Base-by-base conservation (phyloP, 2,888 invertebrate species). In the Diabrotica balteata region DNA sequence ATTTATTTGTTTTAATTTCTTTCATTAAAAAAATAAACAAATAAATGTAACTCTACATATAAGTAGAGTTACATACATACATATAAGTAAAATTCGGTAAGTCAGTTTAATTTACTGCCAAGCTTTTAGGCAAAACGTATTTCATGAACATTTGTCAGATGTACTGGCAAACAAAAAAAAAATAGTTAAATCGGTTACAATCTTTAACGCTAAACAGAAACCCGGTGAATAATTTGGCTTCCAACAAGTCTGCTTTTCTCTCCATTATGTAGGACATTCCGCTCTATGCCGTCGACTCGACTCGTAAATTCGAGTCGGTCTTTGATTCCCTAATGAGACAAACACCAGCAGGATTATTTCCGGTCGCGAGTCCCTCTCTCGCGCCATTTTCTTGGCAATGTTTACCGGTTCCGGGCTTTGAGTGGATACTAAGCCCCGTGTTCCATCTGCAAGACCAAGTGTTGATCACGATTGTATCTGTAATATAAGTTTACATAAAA, bases 241-340 rank as follows among this genome's bases (percentile, higher is more conserved):
- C 58, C 59, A 64, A 64, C 62, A 67, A 54, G 59, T 63, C 45
- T 54, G 47, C 53, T 22, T 32, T 47, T 47, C 47, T 58, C 47
- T 62, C 43, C 59, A 68, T 59, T 62, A 42, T 57, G 65, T 71
- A 68, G 71, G 70, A 71, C 73, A 76, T 76, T 75, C 69, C 76
- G 76, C 74, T 79, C 77, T 77, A 75, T 77, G 75, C 71, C 68
- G 75, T 72, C 77, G 73, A 79, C 55, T 57, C 9, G 43, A 57
- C 55, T 45, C 45, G 45, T 80, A 80, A 80, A 80, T 80, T 77
- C 74, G 76, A 75, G 72, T 75, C 77, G 79, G 77, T 80, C 79
- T 81, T 80, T 80, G 81, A 80, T 80, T 81, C 79, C 78, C 76
- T 80, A 81, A 81, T 81, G 80, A 81, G 80, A 80, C 80, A 80